A percentile compares a stretch with the other conserved stretches of the same genome.
phyloP scores from a whole-genome alignment of 2,888 invertebrate genomes.

The Parascotia fuliginaria region DNA sequence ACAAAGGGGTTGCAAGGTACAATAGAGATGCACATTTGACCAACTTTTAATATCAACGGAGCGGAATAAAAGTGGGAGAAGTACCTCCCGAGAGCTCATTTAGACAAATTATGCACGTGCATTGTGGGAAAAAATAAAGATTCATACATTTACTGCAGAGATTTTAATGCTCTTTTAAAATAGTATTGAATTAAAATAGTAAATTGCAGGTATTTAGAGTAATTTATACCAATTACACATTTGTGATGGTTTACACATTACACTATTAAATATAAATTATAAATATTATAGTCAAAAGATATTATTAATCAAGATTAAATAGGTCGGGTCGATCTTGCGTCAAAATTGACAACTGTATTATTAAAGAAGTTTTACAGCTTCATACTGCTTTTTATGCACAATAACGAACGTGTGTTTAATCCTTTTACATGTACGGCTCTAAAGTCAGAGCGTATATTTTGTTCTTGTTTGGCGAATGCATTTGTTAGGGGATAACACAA shows the following conservation, averaged over 20 bases:
- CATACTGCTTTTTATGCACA: not conserved
- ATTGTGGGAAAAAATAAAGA: conserved; percentile 52
- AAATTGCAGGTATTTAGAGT: not conserved
- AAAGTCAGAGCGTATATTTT: conserved; percentile 35
- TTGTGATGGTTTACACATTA: no score
- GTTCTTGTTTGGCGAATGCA: conserved; percentile 40
- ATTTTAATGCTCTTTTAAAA: conserved; percentile 7
- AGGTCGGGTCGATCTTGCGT: no score
- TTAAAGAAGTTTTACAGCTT: no score
- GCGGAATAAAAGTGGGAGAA: conserved; percentile 59
- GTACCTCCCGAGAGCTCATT: conserved; percentile 65
- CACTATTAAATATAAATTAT: no score
- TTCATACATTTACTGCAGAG: conserved; percentile 12
- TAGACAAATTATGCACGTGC: conserved; percentile 71
- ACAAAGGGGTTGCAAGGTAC: conserved; percentile 60
- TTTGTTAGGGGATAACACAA: conserved; percentile 34
- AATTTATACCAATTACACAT: not conserved
- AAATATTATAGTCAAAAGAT: no score
- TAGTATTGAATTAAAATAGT: not conserved
- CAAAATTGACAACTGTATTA: no score
- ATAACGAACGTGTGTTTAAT: not conserved
- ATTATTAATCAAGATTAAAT: no score
- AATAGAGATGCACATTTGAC: conserved; percentile 70
- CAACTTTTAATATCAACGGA: conserved; percentile 71
- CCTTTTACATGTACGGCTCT: conserved; percentile 12